phyloP scores from a whole-genome alignment of 2,113 vertebrate genomes.

The Cheilinus undulatus region DNA sequence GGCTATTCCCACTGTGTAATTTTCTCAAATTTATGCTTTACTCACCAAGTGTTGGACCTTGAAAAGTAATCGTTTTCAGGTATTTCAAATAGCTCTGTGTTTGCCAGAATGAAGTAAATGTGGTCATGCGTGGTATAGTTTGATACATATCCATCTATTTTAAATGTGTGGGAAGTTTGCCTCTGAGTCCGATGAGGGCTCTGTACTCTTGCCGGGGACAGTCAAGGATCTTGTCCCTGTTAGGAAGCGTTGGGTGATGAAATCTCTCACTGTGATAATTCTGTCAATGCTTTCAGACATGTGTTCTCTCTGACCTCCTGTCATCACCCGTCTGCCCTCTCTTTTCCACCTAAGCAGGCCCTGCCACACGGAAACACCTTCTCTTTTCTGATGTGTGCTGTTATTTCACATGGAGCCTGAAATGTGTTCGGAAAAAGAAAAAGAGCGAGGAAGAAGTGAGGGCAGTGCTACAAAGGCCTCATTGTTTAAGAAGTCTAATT shows the following conservation, averaged over 20 bases:
- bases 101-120: background rate
- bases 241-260: background rate
- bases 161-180: background rate
- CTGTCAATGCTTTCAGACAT: conserved; percentile 24
- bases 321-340: conserved; percentile 42
- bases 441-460: conserved; percentile 34
- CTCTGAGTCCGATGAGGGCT: too few relatives aligned
- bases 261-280: background rate
- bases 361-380: conserved; percentile 40
- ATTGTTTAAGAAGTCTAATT: conserved; percentile 69
- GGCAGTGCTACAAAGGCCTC: conserved; percentile 61
- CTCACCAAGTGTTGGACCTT: background rate
- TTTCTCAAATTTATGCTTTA: conserved; percentile 11
- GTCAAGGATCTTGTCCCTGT: background rate
- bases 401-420: conserved; percentile 61
- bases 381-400: conserved; percentile 50
- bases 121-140: conserved; percentile 1
- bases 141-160: background rate
- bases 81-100: background rate
- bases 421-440: conserved; percentile 9
- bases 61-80: background rate
- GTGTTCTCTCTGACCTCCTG: conserved; percentile 23
- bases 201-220: background rate
- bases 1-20: conserved; percentile 2
- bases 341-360: conserved; percentile 17